A percentile compares a stretch with the other conserved stretches of the same genome.
phyloP scores from a whole-genome alignment of 2,888 invertebrate species.

The Tetropium fuscum region DNA sequence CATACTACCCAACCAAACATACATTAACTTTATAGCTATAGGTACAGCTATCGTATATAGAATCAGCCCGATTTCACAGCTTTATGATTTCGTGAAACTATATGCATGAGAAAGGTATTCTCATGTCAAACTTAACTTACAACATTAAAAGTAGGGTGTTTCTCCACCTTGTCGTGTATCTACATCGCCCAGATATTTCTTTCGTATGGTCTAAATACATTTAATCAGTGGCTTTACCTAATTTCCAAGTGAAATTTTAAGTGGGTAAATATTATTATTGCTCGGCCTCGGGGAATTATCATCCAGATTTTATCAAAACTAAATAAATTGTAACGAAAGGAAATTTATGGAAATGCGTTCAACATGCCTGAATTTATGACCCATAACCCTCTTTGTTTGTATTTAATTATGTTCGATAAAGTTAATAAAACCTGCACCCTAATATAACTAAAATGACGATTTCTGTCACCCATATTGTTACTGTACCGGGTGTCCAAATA shows the following conservation, averaged over 20 bases:
- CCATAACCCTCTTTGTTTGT: conserved; percentile 26
- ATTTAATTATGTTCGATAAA: conserved; percentile 20
- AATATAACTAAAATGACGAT: conserved; percentile 1
- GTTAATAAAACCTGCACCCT: conserved; percentile 9
- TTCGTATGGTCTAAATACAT: conserved; percentile 2
- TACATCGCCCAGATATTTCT: too few relatives aligned
- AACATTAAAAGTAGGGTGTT: too few relatives aligned
- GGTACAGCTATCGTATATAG: too few relatives aligned
- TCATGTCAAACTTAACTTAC: too few relatives aligned
- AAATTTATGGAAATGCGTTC: conserved; percentile 34
- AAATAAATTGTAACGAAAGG: conserved; percentile 35
- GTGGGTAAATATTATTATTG: conserved; percentile 21
- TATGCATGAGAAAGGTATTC: too few relatives aligned
- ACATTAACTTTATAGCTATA: too few relatives aligned
- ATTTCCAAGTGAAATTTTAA: conserved; percentile 23
- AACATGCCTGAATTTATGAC: conserved; percentile 22
- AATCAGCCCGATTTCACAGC: too few relatives aligned
- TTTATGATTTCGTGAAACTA: too few relatives aligned
- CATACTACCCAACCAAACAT: too few relatives aligned
- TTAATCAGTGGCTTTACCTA: conserved; percentile 18
- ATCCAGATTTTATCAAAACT: conserved; percentile 35
- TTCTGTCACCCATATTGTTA: too few relatives aligned
- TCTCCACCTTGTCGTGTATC: too few relatives aligned
- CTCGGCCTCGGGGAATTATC: conserved; percentile 29
- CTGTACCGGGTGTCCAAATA: too few relatives aligned